A percentile compares a stretch with the other conserved stretches of the same genome.
Evolutionary conservation across 2,113 vertebrate genomes (phyloP).

Genomic region (Lipophrys pholis): DNA sequence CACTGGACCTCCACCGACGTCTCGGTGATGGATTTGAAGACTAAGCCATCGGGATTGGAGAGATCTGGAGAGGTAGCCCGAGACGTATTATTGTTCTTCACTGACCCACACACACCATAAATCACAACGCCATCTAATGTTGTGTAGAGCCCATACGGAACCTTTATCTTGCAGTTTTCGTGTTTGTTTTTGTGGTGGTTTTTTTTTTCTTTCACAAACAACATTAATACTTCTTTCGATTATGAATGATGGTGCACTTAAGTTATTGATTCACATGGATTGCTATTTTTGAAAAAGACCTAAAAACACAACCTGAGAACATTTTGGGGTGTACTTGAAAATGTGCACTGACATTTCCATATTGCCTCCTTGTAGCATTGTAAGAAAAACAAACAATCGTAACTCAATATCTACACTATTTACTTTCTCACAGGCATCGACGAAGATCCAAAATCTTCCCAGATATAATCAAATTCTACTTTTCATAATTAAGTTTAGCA

Average conservation of each 20-base stretch:
- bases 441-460: slow-evolving; percentile 31
- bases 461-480: slow-evolving; percentile 37
- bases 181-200: too few species aligned
- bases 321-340: not conserved
- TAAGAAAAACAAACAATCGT: not conserved
- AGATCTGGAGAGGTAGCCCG: slow-evolving; percentile 86
- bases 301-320: not conserved
- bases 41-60: slow-evolving; percentile 90
- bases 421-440: slow-evolving; percentile 9
- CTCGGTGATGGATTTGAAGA: slow-evolving; percentile 96
- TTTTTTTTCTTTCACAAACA: slow-evolving; percentile 7
- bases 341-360: not conserved
- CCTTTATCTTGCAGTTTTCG: not conserved
- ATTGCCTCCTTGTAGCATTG: not conserved
- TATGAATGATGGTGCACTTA: not conserved
- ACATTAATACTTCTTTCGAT: not conserved
- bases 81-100: slow-evolving; percentile 74
- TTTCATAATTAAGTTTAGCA: slow-evolving; percentile 48
- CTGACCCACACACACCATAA: slow-evolving; percentile 61
- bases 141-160: slow-evolving; percentile 10
- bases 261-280: not conserved
- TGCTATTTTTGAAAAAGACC: not conserved
- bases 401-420: slow-evolving; percentile 18
- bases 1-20: slow-evolving; percentile 96
- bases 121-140: slow-evolving; percentile 56